These are phyloP conservation scores for Plemyria rubiginata DNA, from an alignment of 2,888 invertebrate genomes.

Conservation along the genomic window DNA sequence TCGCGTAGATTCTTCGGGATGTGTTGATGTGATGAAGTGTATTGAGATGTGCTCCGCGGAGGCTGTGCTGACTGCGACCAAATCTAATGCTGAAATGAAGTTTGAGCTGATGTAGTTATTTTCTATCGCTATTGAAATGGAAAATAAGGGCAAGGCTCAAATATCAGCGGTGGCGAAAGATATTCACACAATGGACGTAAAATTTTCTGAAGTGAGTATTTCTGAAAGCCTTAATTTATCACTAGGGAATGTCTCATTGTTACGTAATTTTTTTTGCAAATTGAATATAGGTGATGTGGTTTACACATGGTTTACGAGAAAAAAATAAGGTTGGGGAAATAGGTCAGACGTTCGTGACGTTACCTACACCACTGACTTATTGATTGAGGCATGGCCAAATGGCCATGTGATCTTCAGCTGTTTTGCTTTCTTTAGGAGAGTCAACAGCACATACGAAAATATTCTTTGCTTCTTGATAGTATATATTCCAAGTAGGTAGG, in stretches of 20 bases:
- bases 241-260: not conserved
- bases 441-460: not conserved
- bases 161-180: constrained; percentile 64
- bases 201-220: constrained; percentile 71
- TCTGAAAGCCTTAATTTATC: constrained; percentile 2
- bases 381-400: constrained; percentile 30
- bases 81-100: constrained; percentile 53
- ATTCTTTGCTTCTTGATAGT: not conserved
- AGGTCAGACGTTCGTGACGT: constrained; percentile 36
- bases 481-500: no score
- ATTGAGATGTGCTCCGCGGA: constrained; percentile 55
- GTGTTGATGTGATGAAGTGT: constrained; percentile 50
- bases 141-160: constrained; percentile 55
- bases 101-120: constrained; percentile 24
- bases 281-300: not conserved
- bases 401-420: constrained; percentile 45
- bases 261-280: not conserved
- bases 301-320: no score
- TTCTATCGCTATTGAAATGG: constrained; percentile 50
- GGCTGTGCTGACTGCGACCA: constrained; percentile 48
- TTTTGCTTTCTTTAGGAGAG: constrained; percentile 23
- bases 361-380: constrained; percentile 24
- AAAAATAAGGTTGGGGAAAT: constrained; percentile 24
- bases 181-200: constrained; percentile 66
- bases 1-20: constrained; percentile 18